Base-by-base conservation (phyloP, 2,888 invertebrate species). In the Lasioglossum calceatum region DNA sequence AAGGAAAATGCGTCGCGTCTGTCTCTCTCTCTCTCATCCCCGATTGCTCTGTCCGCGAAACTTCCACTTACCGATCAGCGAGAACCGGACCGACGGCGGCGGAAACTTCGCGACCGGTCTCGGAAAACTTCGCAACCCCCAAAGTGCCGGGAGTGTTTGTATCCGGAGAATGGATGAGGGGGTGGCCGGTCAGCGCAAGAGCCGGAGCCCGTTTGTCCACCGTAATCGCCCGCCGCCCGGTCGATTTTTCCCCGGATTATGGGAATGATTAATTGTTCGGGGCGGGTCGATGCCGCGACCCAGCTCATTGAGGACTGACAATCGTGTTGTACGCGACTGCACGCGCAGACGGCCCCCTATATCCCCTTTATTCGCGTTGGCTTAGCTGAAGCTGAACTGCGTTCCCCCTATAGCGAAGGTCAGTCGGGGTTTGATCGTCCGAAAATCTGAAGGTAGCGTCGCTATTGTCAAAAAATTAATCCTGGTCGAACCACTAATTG, bases 1-100 rank as follows among this genome's bases (percentile, higher is more conserved):
- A 88, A 85, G 86, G 83, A 90, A 54, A 88, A 90, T 87, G 91
- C 88, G 86, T 88, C 82, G 84, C 85, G 61, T 84, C 0, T 58
- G 4, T n/a, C 23, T 50, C 50, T 19, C 50, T 19, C 19, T 19
- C 50, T 19, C 4, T 3, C n/a, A n/a, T 4, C 5, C 12, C 1
- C 19, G 70, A 39, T 36, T 19, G 23, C 39, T 64, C 36, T n/a
- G 23, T 39, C 54, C 82, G 36, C 16, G 58, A 54, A 74, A 75
- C 50, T 71, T 32, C 70, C 82, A 72, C 76, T 84, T 71, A 67
- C 72, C 67, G 84, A 77, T 16, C 47, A 36, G 5, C 54, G 54
- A 39, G 47, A 58, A 44, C n/a, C 58, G n/a, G 23, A 58, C 39
- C 44, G 84, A 79, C 70, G 36, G 36, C 58, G n/a, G n/a, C 32